Percentiles rank a stretch among this genome's conserved stretches.
These are phyloP conservation scores for Trichogramma evanescens DNA, from an alignment of 2,888 invertebrate species.

Conservation along the genomic window DNA sequence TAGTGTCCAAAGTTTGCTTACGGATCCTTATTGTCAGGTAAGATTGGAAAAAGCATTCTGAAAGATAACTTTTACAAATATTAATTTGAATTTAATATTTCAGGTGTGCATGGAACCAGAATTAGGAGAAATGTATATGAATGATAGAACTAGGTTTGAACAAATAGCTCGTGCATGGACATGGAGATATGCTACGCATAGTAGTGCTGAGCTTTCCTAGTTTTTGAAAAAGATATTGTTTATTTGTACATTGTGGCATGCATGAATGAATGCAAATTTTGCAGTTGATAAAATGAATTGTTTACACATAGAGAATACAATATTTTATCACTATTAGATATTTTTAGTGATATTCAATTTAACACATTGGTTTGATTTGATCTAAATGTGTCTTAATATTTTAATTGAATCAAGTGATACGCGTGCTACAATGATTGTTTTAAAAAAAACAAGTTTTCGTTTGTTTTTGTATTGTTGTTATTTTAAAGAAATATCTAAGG, in stretches of 20 bases:
- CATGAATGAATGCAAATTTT: constrained; percentile 21
- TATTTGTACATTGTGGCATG: constrained; percentile 22
- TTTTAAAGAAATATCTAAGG: constrained; percentile 2
- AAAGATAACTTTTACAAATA: constrained; percentile 2
- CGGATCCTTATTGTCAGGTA: constrained; percentile 82
- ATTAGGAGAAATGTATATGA: constrained; percentile 70
- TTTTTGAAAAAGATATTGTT: constrained; percentile 6
- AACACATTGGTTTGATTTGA: constrained; percentile 1
- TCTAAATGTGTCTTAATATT: too few species aligned
- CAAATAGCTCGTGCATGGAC: constrained; percentile 80
- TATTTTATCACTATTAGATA: constrained; percentile 20
- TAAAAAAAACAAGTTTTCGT: not conserved
- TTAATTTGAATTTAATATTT: constrained; percentile 14
- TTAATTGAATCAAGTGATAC: too few species aligned
- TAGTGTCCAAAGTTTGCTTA: constrained; percentile 79
- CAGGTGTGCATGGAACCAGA: constrained; percentile 86
- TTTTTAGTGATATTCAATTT: constrained; percentile 16
- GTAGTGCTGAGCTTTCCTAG: constrained; percentile 18
- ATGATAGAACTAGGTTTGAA: constrained; percentile 68
- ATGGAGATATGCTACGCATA: constrained; percentile 77
- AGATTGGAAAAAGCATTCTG: constrained; percentile 28
- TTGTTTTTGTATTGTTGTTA: not conserved
- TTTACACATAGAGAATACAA: constrained; percentile 17
- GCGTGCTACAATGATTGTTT: too few species aligned
- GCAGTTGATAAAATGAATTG: constrained; percentile 19